phyloP scores from a whole-genome alignment of 1,140 invertebrate species.

The Archivesica marissinica region DNA sequence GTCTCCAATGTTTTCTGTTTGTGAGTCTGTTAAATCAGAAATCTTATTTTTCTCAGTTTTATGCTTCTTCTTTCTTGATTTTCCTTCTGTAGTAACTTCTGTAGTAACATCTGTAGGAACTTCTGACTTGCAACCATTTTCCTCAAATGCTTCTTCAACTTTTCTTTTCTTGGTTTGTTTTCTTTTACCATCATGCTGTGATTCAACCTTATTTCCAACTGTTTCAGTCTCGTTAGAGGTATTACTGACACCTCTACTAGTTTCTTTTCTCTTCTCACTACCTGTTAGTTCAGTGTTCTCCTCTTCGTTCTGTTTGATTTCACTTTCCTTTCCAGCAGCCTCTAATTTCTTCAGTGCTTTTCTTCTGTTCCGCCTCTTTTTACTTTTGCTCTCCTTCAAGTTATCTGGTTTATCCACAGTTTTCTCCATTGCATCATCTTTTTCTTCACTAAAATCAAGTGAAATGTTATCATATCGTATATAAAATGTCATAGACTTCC shows the following conservation, averaged over 20 bases:
- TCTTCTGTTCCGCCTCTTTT: slow-evolving; percentile 18
- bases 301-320: slow-evolving; percentile 13
- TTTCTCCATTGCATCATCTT: slow-evolving; percentile 31
- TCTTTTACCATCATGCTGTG: not conserved
- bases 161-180: slow-evolving; percentile 40
- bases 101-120: slow-evolving; percentile 62
- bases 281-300: not conserved
- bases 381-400: slow-evolving; percentile 1
- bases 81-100: slow-evolving; percentile 66
- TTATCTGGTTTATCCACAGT: not conserved
- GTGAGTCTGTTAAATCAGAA: not conserved
- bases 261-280: not conserved
- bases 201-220: slow-evolving; percentile 71
- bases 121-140: slow-evolving; percentile 64
- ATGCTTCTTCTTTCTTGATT: slow-evolving; percentile 65
- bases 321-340: slow-evolving; percentile 10
- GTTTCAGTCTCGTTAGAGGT: slow-evolving; percentile 52
- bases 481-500: no score
- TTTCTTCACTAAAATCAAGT: slow-evolving; percentile 50
- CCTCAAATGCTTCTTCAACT: slow-evolving; percentile 51
- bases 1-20: not conserved
- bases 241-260: slow-evolving; percentile 30
- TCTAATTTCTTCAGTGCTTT: slow-evolving; percentile 37
- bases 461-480: no score
- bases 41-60: not conserved